A percentile compares a stretch with the other conserved stretches of the same genome.
Evolutionary conservation across 2,113 vertebrate species (phyloP).

Genomic region (Xiphophorus maculatus): DNA sequence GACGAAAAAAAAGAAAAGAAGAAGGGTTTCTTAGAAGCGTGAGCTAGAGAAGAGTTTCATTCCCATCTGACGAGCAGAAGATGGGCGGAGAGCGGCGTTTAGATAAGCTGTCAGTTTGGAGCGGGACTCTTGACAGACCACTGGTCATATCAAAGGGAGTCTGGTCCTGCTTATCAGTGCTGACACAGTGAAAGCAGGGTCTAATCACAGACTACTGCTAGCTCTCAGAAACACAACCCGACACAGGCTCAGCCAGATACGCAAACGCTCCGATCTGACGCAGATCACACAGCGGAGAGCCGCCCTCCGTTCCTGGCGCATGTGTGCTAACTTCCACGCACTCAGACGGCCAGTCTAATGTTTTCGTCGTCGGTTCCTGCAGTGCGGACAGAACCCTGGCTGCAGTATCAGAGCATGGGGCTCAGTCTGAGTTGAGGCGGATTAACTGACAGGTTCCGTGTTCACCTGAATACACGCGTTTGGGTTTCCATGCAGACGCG

Average conservation of each 20-base stretch:
- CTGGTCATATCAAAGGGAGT: constrained; percentile 77
- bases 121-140: constrained; percentile 75
- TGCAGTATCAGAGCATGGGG: constrained; percentile 46
- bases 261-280: constrained; percentile 28
- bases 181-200: constrained; percentile 75
- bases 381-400: constrained; percentile 63
- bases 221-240: constrained; percentile 59
- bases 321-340: not conserved
- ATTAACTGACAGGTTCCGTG: constrained; percentile 59
- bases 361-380: constrained; percentile 23
- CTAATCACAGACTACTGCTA: constrained; percentile 73
- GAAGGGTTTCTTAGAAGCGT: constrained; percentile 20
- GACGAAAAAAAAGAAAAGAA: not conserved
- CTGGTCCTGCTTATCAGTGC: constrained; percentile 79
- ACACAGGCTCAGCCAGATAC: constrained; percentile 22
- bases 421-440: constrained; percentile 54
- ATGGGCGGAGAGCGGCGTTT: constrained; percentile 64
- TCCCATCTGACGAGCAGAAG: constrained; percentile 51
- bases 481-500: constrained; percentile 9
- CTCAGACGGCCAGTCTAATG: constrained; percentile 2
- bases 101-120: constrained; percentile 78
- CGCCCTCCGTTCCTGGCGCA: constrained; percentile 18
- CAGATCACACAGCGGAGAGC: constrained; percentile 5
- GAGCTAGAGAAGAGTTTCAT: constrained; percentile 43
- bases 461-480: constrained; percentile 28